Conservation (phyloP, 2,113 vertebrate genomes). For the Hylia prasina region DNA sequence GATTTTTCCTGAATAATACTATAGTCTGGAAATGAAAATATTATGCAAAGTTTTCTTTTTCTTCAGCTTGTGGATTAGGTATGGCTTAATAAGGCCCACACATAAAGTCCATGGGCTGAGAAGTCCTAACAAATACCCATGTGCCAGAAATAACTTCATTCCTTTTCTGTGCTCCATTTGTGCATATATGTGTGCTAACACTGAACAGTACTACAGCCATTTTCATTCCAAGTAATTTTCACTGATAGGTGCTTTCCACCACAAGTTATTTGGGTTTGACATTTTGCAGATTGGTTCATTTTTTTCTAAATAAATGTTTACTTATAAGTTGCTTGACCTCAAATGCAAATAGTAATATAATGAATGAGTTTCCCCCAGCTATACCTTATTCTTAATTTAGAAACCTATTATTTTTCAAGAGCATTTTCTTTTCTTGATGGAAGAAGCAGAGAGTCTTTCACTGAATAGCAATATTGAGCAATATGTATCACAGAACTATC, state of each 20-base stretch:
- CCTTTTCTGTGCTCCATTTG: not conserved
- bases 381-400: not conserved
- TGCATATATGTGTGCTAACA: not conserved
- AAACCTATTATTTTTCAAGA: not conserved
- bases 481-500: not conserved
- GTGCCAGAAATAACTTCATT: not conserved
- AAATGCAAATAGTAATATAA: not conserved
- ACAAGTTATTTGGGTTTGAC: not conserved
- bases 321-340: not conserved
- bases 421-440: not conserved
- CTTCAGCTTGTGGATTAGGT: not conserved
- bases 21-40: not conserved
- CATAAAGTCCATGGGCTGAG: not conserved
- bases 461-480: not conserved
- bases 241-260: not conserved
- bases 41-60: not conserved
- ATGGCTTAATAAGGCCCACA: not conserved
- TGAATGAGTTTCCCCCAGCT: not conserved
- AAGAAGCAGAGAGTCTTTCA: not conserved
- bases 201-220: not conserved
- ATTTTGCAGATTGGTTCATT: not conserved
- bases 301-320: not conserved
- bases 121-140: not conserved
- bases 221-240: not conserved
- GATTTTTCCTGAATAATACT: not conserved